Percentiles rank a stretch among this genome's conserved stretches.
These are phyloP conservation scores for Trachelus iudaicus DNA, from an alignment of 2,888 invertebrate species.

Conservation along the genomic window DNA sequence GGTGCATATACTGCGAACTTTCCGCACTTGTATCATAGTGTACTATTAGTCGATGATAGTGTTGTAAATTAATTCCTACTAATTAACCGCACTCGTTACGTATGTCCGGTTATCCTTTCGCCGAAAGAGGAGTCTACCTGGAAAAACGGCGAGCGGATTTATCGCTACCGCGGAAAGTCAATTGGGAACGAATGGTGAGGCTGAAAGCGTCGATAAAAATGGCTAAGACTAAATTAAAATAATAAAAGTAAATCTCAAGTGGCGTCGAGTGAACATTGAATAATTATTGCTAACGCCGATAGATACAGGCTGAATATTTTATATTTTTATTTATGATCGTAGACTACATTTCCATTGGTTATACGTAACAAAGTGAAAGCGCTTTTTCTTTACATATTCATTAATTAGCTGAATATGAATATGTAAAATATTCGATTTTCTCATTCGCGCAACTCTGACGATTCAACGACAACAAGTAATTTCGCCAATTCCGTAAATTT, in stretches of 20 bases:
- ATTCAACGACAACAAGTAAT: not conserved
- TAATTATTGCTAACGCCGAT: not conserved
- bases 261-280: not conserved
- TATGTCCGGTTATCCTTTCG: not conserved
- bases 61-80: not conserved
- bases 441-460: not conserved
- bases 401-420: not conserved
- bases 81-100: not conserved
- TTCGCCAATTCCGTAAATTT: not conserved
- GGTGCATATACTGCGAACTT: too few species aligned
- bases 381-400: not conserved
- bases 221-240: not conserved
- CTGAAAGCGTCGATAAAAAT: not conserved
- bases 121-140: not conserved
- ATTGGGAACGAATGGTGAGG: too few species aligned
- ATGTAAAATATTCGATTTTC: not conserved
- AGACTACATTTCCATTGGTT: not conserved
- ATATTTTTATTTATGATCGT: not conserved
- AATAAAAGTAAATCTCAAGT: not conserved
- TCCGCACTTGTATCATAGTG: too few species aligned
- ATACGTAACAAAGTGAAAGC: not conserved
- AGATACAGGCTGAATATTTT: not conserved
- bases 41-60: not conserved
- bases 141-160: too few species aligned
- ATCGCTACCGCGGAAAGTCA: too few species aligned